A percentile compares a stretch with the other conserved stretches of the same genome.
These are phyloP conservation scores for Gadus macrocephalus DNA, from an alignment of 2,113 vertebrate species.

Conservation along the genomic window DNA sequence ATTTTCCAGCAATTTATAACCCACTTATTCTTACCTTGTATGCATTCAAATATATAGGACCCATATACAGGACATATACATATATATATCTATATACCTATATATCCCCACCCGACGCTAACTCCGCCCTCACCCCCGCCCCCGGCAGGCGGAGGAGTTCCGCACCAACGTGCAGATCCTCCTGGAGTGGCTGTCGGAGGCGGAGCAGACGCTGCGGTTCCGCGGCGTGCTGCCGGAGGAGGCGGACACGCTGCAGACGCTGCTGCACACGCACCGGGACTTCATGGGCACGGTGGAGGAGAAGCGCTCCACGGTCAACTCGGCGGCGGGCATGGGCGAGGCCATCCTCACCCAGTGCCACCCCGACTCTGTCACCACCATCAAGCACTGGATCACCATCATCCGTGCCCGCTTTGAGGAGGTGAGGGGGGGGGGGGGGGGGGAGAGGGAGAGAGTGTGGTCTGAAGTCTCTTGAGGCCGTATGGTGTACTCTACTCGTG, in stretches of 20 bases:
- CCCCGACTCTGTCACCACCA: conserved; percentile 94
- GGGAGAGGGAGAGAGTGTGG: background rate
- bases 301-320: conserved; percentile 85
- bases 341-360: conserved; percentile 87
- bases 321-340: conserved; percentile 89
- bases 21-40: too few relatives aligned
- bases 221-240: conserved; percentile 94
- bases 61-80: too few relatives aligned
- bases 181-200: conserved; percentile 96
- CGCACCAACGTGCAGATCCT: conserved; percentile 85
- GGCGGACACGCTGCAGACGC: conserved; percentile 82
- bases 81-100: too few relatives aligned
- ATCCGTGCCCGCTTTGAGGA: conserved; percentile 96
- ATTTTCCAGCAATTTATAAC: too few relatives aligned
- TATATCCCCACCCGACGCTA: background rate
- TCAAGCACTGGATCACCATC: conserved; percentile 99
- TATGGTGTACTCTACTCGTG: too few relatives aligned
- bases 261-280: conserved; percentile 87
- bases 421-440: conserved; percentile 63
- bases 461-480: too few relatives aligned
- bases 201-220: conserved; percentile 94
- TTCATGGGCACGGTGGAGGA: conserved; percentile 98
- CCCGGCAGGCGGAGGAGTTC: conserved; percentile 90
- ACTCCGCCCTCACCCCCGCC: background rate
- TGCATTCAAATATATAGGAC: too few relatives aligned